Evolutionary conservation across 2,797 vertebrate genomes (phyloP), one percentile per base, ranked within the genome.

Genomic region (Acipenser ruthenus): DNA sequence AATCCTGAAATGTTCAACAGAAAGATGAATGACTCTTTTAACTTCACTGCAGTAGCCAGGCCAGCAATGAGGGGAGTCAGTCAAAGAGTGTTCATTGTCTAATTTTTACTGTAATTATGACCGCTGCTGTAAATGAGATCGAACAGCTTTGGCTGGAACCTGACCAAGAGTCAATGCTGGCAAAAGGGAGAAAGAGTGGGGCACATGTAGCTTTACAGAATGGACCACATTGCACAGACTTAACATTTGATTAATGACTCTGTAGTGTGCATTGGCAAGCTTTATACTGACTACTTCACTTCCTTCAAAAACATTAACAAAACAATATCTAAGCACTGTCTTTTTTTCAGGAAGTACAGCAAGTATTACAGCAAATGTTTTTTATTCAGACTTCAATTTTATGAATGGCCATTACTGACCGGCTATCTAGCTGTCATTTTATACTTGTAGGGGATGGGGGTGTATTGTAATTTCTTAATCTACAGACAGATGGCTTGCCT

Each of bases 21-120:
- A 68, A 83, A 85, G 81, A 89, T 76, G 77, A 83, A 86, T 86
- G 78, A 65, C 78, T 81, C 77, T 70, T 63, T 48, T 71, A 80
- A 79, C 82, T 78, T 71, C 71, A 73, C 65, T 65, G 78, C 79
- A 67, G 70, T 68, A 77, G 72, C 23, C 7, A 6, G 13, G 6
- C 53, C 47, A 37, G 53, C 11, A 66, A 66, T 66, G 18, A 58
- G 11, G 52, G 50, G 49, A 65, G 62, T 2, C 63, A 60, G 71
- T 13, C 37, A 67, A 64, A 72, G 58, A 65, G 69, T 49, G 52
- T 62, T 65, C 59, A 50, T 60, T 52, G 67, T 66, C 65, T 66
- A 68, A 53, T 60, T 61, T 48, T 23, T 11, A 11, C 47, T 13
- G 48, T 15, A 11, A 18, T 15, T n/a, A 10, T n/a, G 47, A 23